A percentile compares a stretch with the other conserved stretches of the same genome.
These are phyloP conservation scores for Pseudobourletiella spinata DNA, from an alignment of 1,140 invertebrate genomes.

Conservation along the genomic window DNA sequence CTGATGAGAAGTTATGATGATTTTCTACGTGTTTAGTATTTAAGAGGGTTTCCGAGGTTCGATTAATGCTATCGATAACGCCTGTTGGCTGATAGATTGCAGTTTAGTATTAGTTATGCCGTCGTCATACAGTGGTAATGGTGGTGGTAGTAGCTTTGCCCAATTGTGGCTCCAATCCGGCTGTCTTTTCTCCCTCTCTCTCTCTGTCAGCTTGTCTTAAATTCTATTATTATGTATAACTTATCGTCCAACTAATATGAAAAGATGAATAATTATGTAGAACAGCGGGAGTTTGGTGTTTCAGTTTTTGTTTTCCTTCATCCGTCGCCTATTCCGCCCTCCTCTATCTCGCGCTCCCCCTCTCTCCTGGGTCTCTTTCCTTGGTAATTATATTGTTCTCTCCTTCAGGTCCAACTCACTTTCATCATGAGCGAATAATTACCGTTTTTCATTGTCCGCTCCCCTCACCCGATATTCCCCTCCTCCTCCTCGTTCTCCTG, in stretches of 20 bases:
- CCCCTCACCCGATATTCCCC: background rate
- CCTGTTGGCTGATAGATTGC: background rate
- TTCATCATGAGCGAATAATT: slow-evolving; percentile 12
- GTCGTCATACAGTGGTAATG: too few species aligned
- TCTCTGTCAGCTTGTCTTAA: background rate
- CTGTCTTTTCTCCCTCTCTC: too few species aligned
- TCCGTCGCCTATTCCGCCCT: background rate
- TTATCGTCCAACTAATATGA: slow-evolving; percentile 9
- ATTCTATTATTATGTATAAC: slow-evolving; percentile 12
- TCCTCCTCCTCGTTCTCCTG: too few species aligned
- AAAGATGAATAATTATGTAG: slow-evolving; percentile 16
- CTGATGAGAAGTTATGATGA: background rate
- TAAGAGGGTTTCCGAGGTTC: background rate
- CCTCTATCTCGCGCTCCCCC: too few species aligned
- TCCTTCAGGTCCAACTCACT: background rate
- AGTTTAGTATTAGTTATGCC: background rate
- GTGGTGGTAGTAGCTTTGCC: background rate
- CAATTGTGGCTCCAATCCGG: too few species aligned
- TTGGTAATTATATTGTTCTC: background rate
- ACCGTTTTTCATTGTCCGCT: slow-evolving; percentile 7
- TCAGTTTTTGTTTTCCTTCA: slow-evolving; percentile 2
- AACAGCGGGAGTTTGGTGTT: slow-evolving; percentile 10
- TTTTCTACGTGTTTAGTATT: slow-evolving; percentile 7
- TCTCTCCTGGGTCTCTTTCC: background rate
- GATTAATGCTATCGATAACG: background rate